phyloP scores from a whole-genome alignment of 2,113 vertebrate species.

The Macquaria australasica region DNA sequence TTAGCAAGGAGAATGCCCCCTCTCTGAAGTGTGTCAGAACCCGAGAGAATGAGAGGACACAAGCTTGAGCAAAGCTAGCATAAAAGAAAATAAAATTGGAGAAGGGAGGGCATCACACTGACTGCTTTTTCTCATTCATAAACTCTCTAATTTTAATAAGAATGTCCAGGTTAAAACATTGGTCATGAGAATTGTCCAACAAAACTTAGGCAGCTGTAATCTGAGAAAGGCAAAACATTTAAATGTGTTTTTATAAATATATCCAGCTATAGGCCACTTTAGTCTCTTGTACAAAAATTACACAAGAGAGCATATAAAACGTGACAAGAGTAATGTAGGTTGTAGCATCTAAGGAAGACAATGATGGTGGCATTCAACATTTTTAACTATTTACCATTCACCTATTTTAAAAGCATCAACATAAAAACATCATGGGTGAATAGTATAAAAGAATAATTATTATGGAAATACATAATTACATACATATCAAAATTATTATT shows the following conservation, averaged over 20 bases:
- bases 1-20: slow-evolving; percentile 62
- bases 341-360: no score
- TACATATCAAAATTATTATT: background rate
- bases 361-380: no score
- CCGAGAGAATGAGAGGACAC: slow-evolving; percentile 58
- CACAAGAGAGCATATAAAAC: background rate
- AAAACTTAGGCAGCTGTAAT: background rate
- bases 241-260: background rate
- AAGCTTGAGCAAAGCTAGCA: slow-evolving; percentile 31
- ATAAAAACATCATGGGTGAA: background rate
- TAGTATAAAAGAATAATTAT: background rate
- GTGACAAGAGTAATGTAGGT: background rate
- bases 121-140: slow-evolving; percentile 37
- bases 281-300: background rate
- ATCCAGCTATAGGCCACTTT: background rate
- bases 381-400: background rate
- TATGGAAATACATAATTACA: background rate
- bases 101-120: slow-evolving; percentile 5
- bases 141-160: slow-evolving; percentile 12
- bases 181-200: background rate
- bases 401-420: background rate
- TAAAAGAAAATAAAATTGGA: slow-evolving; percentile 39
- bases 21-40: slow-evolving; percentile 73
- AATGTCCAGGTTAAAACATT: background rate
- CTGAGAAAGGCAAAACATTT: background rate